Conservation (phyloP, 1,140 invertebrate species). For the Penaeus indicus region DNA sequence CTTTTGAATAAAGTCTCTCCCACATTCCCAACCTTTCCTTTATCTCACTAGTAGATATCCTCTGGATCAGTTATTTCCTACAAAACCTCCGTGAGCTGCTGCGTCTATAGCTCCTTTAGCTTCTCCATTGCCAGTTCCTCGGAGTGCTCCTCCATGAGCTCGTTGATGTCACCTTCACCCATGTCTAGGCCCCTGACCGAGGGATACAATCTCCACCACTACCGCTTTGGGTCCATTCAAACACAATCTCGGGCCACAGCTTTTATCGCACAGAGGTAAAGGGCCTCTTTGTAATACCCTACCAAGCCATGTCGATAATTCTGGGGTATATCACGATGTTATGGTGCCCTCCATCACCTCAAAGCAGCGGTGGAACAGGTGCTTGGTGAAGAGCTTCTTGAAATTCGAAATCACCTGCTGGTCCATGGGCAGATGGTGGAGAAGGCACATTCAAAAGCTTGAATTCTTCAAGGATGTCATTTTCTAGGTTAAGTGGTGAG, state of each 20-base stretch:
- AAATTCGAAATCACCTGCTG: slow-evolving; percentile 40
- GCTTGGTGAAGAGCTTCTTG: slow-evolving; percentile 62
- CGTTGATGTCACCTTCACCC: slow-evolving; percentile 62
- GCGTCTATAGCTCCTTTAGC: not conserved
- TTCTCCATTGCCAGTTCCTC: not conserved
- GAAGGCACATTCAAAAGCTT: slow-evolving; percentile 55
- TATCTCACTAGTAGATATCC: not conserved
- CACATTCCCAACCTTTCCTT: not conserved
- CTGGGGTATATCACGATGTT: slow-evolving; percentile 54
- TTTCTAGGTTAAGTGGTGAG: slow-evolving; percentile 27
- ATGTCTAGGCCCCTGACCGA: slow-evolving; percentile 67
- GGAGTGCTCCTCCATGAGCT: not conserved
- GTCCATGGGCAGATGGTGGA: slow-evolving; percentile 38
- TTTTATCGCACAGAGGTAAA: slow-evolving; percentile 10
- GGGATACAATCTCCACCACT: slow-evolving; percentile 68
- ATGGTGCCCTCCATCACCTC: slow-evolving; percentile 61
- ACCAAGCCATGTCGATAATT: not conserved
- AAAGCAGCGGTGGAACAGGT: slow-evolving; percentile 53
- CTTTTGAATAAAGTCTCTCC: not conserved
- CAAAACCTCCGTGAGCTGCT: not conserved
- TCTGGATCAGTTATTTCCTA: not conserved
- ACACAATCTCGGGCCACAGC: not conserved
- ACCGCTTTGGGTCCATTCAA: slow-evolving; percentile 47
- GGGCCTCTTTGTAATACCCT: not conserved
- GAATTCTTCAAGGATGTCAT: slow-evolving; percentile 55